These are phyloP conservation scores for Drosophila paulistorum DNA, from an alignment of 1,140 invertebrate genomes.

Conservation along the genomic window DNA sequence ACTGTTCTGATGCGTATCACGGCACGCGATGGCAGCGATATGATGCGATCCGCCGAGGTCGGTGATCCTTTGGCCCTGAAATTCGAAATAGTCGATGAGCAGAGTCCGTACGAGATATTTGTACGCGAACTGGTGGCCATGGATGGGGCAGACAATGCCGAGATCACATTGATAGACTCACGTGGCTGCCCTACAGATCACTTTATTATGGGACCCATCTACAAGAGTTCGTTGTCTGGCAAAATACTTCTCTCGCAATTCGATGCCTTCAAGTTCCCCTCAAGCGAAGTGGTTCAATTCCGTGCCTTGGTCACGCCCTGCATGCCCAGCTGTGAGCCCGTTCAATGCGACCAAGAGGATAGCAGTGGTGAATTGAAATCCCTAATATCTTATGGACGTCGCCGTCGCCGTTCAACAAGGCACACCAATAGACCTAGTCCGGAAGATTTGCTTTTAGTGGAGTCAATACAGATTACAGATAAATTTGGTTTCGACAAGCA, in stretches of 20 bases:
- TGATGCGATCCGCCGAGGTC: slow-evolving; percentile 91
- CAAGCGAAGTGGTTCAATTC: slow-evolving; percentile 97
- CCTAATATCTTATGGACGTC: slow-evolving; percentile 90
- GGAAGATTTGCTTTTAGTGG: slow-evolving; percentile 93
- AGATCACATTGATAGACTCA: slow-evolving; percentile 95
- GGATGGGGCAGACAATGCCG: slow-evolving; percentile 95
- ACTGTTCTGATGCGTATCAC: slow-evolving; percentile 97
- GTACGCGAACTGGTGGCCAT: slow-evolving; percentile 96
- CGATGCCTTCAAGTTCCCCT: slow-evolving; percentile 98
- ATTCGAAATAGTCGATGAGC: slow-evolving; percentile 95
- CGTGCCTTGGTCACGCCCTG: slow-evolving; percentile 96
- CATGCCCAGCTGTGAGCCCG: slow-evolving; percentile 95
- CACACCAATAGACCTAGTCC: slow-evolving; percentile 31
- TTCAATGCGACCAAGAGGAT: slow-evolving; percentile 92
- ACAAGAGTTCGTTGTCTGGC: slow-evolving; percentile 89
- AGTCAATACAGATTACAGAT: slow-evolving; percentile 95
- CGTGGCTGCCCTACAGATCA: slow-evolving; percentile 96
- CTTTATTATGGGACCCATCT: slow-evolving; percentile 95
- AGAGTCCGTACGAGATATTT: slow-evolving; percentile 97
- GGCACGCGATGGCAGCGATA: slow-evolving; percentile 88
- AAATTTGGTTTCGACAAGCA: slow-evolving; percentile 91
- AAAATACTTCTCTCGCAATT: slow-evolving; percentile 95
- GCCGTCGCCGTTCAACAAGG: slow-evolving; percentile 45
- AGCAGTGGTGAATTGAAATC: slow-evolving; percentile 91
- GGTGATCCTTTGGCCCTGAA: slow-evolving; percentile 94